Evolutionary conservation across 2,888 invertebrate genomes (phyloP).

Genomic region (Pollenia griseotomentosa): DNA sequence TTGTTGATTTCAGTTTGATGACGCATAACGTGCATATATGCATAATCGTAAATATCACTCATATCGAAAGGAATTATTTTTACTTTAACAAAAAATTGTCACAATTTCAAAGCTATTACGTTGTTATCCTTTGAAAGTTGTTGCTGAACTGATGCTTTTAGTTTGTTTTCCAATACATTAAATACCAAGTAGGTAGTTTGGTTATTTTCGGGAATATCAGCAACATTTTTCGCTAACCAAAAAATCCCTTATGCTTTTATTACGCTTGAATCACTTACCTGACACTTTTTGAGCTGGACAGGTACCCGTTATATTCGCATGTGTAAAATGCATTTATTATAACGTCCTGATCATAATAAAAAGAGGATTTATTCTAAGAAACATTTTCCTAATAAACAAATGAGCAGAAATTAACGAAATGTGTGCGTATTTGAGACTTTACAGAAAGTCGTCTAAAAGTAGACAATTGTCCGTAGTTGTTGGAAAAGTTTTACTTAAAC

Average conservation of each 20-base stretch:
- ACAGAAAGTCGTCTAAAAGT: no score
- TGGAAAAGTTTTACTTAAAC: no score
- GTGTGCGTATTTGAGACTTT: no score
- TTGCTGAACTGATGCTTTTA: conserved; percentile 26
- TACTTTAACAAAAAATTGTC: not conserved
- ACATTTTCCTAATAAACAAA: no score
- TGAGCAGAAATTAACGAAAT: no score
- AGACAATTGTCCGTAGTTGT: no score
- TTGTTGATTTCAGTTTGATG: conserved; percentile 26
- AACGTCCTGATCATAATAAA: not conserved
- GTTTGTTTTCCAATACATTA: not conserved
- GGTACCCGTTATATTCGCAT: conserved; percentile 1
- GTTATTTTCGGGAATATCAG: not conserved
- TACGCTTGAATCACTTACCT: conserved; percentile 17
- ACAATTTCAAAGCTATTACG: not conserved
- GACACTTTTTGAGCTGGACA: not conserved
- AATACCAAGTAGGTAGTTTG: conserved; percentile 36
- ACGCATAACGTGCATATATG: conserved; percentile 46
- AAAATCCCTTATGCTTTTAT: not conserved
- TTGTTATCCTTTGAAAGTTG: conserved; percentile 22
- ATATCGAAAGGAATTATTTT: conserved; percentile 16
- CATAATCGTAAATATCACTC: conserved; percentile 61
- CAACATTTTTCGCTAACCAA: not conserved
- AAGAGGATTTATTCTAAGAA: not conserved
- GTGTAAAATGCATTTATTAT: conserved; percentile 15